Conservation (phyloP, 2,113 vertebrate species). For the Abramis brama region DNA sequence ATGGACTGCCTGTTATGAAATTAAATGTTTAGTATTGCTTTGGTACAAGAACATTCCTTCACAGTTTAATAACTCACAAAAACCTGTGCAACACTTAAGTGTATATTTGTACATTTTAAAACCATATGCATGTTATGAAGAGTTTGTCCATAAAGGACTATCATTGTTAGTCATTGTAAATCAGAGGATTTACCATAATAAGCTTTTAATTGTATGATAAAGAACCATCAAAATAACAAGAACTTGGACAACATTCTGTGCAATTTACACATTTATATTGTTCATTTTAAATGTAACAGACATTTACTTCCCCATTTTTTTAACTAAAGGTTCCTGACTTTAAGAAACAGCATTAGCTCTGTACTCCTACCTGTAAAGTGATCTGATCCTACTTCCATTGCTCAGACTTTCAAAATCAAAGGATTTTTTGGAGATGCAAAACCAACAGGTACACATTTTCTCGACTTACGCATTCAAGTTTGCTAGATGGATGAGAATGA, state of each 20-base stretch:
- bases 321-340: constrained; percentile 60
- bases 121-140: background rate
- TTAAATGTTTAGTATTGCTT: background rate
- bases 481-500: constrained; percentile 21
- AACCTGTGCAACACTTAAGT: background rate
- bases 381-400: background rate
- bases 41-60: background rate
- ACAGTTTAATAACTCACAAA: background rate
- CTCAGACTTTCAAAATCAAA: background rate
- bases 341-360: constrained; percentile 59
- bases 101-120: constrained; percentile 2
- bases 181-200: background rate
- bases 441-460: background rate
- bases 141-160: background rate
- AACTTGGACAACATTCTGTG: constrained; percentile 49
- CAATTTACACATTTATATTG: constrained; percentile 66
- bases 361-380: constrained; percentile 31
- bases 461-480: background rate
- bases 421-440: constrained; percentile 3
- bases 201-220: constrained; percentile 17
- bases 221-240: constrained; percentile 34
- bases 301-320: constrained; percentile 56
- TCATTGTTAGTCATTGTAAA: background rate
- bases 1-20: background rate
- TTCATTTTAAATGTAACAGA: constrained; percentile 66